Evolutionary conservation across 1,140 invertebrate genomes (phyloP).

Genomic region (Drosophila grimshawi): DNA sequence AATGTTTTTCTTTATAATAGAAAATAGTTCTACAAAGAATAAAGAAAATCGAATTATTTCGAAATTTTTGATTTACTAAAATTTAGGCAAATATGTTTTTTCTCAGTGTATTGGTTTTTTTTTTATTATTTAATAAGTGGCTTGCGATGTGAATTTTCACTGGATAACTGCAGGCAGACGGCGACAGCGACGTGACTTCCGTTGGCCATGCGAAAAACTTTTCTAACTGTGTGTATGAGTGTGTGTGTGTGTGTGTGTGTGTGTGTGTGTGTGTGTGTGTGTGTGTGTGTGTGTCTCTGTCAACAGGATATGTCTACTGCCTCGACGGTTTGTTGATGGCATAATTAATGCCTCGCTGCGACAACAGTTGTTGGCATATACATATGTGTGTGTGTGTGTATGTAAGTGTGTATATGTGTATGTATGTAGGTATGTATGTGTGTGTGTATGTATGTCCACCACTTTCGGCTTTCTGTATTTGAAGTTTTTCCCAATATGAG

Average conservation of each 20-base stretch:
- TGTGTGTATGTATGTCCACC: background rate
- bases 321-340: conserved; percentile 72
- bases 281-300: conserved; percentile 36
- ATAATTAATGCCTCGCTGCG: conserved; percentile 77
- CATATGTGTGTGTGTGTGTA: too few species aligned
- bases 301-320: conserved; percentile 74
- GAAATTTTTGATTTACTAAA: too few species aligned
- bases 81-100: background rate
- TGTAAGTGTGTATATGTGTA: background rate
- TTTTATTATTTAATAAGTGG: conserved; percentile 65
- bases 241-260: background rate
- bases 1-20: too few species aligned
- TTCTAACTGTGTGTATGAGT: conserved; percentile 5
- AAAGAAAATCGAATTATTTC: too few species aligned
- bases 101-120: conserved; percentile 26
- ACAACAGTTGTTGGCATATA: conserved; percentile 45
- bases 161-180: conserved; percentile 54
- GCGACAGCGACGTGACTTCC: conserved; percentile 68
- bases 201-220: conserved; percentile 72
- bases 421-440: background rate
- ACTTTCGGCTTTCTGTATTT: conserved; percentile 65
- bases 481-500: conserved; percentile 64
- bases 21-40: too few species aligned
- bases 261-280: conserved; percentile 21
- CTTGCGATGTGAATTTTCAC: conserved; percentile 48